phyloP scores from a whole-genome alignment of 1,140 invertebrate species.

The Drosophila pruinosa region DNA sequence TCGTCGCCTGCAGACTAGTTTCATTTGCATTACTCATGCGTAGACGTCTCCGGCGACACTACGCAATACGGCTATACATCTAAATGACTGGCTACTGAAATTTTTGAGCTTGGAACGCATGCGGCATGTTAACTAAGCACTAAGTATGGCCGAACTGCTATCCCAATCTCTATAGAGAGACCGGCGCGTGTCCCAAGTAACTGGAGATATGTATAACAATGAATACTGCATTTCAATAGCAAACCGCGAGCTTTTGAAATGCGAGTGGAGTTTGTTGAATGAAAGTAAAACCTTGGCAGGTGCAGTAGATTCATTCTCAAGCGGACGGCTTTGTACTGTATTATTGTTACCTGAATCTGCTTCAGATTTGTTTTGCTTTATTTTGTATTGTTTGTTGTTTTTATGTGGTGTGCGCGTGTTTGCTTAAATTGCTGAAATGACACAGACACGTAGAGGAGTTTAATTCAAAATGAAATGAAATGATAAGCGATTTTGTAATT shows the following conservation, averaged over 20 bases:
- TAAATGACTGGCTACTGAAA: conserved; percentile 53
- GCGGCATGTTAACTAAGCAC: conserved; percentile 46
- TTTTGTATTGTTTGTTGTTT: background rate
- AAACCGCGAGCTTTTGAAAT: conserved; percentile 44
- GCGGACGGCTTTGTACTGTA: background rate
- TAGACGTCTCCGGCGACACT: conserved; percentile 47
- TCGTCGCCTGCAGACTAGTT: conserved; percentile 10
- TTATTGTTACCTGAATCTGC: background rate
- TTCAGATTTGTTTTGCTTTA: background rate
- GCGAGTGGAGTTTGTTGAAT: conserved; percentile 51
- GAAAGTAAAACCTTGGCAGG: conserved; percentile 53
- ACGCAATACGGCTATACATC: conserved; percentile 66
- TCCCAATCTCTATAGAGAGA: background rate
- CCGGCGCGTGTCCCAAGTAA: conserved; percentile 15
- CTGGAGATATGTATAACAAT: background rate
- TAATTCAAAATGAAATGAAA: background rate
- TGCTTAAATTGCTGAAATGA: conserved; percentile 5
- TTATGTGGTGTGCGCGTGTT: conserved; percentile 16
- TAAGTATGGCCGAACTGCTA: background rate
- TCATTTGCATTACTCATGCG: conserved; percentile 73
- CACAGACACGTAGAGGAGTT: background rate
- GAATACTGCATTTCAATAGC: conserved; percentile 19
- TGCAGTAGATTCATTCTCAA: background rate
- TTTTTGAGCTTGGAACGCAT: conserved; percentile 42
- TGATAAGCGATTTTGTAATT: background rate